phyloP scores from a whole-genome alignment of 2,797 vertebrate species.

The Pipistrellus kuhlii region DNA sequence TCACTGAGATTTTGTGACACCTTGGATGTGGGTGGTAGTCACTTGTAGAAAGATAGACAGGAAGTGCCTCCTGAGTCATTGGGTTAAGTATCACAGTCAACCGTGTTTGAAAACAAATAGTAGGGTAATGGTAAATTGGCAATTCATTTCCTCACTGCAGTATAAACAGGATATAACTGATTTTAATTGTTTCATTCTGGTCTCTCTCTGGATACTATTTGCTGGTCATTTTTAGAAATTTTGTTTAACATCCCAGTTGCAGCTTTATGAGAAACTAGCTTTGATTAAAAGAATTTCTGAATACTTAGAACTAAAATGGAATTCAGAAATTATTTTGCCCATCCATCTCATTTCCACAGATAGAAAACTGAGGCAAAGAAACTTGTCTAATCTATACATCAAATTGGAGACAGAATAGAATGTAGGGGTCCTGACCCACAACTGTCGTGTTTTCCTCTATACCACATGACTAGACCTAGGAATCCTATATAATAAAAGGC shows the following conservation, averaged over 20 bases:
- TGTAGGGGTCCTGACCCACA: neutral
- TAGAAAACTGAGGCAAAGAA: neutral
- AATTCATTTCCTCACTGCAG: conserved; percentile 53
- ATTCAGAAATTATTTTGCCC: conserved; percentile 12
- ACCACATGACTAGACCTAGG: neutral
- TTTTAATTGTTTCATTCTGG: conserved; percentile 30
- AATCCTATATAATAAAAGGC: neutral
- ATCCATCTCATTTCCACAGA: neutral
- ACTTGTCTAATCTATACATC: neutral
- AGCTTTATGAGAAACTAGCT: neutral
- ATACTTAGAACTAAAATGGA: conserved; percentile 18
- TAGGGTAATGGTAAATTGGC: neutral
- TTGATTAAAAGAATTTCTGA: conserved; percentile 39
- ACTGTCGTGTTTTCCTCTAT: conserved; percentile 10
- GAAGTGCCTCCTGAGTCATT: conserved; percentile 52
- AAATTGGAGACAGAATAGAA: conserved; percentile 6
- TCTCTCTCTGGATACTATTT: neutral
- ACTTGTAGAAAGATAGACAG: conserved; percentile 57
- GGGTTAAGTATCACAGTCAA: conserved; percentile 61
- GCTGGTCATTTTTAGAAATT: conserved; percentile 43
- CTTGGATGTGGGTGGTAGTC: conserved; percentile 64
- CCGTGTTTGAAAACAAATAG: conserved; percentile 71
- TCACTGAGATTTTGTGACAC: conserved; percentile 57
- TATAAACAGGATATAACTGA: conserved; percentile 39
- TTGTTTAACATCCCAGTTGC: neutral